These are phyloP conservation scores for Poeciliopsis prolifica DNA, from an alignment of 2,113 vertebrate species.

Conservation along the genomic window DNA sequence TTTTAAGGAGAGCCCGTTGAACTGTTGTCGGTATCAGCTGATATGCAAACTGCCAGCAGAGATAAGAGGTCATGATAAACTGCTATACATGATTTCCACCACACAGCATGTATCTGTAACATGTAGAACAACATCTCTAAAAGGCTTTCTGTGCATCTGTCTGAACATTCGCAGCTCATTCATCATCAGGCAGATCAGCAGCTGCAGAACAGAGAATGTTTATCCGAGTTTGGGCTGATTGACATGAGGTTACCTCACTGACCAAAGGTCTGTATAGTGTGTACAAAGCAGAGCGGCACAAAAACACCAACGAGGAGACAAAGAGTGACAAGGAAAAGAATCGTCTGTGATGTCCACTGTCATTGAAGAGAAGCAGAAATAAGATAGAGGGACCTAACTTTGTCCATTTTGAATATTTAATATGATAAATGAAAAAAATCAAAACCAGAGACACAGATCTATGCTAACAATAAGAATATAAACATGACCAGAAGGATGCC, in stretches of 20 bases:
- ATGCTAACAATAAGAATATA: no score
- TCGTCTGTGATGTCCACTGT: background rate
- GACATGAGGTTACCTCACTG: background rate
- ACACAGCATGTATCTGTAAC: background rate
- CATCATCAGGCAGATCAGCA: background rate
- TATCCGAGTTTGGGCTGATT: background rate
- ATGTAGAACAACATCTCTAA: background rate
- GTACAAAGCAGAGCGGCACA: background rate
- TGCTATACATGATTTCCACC: background rate
- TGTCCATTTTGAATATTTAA: background rate
- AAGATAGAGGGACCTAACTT: background rate
- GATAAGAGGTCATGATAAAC: background rate
- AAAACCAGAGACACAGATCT: no score
- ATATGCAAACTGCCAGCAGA: background rate
- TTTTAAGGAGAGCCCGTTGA: background rate
- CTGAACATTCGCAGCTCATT: background rate
- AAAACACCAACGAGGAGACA: background rate
- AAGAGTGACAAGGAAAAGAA: no score
- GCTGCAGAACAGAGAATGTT: background rate
- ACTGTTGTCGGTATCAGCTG: background rate
- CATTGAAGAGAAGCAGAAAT: background rate
- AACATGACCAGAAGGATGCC: no score
- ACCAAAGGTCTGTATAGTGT: background rate
- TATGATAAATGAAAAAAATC: background rate
- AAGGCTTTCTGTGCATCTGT: background rate